phyloP scores from a whole-genome alignment of 2,888 invertebrate genomes.

The Lithophane ornitopus region DNA sequence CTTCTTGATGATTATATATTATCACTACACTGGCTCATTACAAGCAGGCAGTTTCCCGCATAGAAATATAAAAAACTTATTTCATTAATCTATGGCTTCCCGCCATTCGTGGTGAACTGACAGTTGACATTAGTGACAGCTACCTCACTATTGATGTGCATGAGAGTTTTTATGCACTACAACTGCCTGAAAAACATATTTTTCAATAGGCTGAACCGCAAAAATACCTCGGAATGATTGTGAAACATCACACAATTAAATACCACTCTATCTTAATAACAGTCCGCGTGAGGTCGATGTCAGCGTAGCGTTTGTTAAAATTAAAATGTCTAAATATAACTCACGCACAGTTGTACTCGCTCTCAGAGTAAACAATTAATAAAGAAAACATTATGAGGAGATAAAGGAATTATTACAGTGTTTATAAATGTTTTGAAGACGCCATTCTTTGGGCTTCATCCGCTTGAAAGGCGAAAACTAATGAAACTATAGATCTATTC shows the following conservation, averaged over 20 bases:
- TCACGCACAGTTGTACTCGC: slow-evolving; percentile 34
- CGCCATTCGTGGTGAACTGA: no score
- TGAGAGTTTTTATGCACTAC: neutral
- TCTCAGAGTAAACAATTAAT: slow-evolving; percentile 51
- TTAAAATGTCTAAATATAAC: slow-evolving; percentile 49
- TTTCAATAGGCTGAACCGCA: neutral
- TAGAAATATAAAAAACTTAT: no score
- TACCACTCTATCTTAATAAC: slow-evolving; percentile 33
- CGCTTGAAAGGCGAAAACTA: no score
- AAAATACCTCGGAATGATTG: neutral
- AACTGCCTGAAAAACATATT: neutral
- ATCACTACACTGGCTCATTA: no score
- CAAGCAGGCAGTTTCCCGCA: no score
- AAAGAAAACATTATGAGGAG: slow-evolving; percentile 40
- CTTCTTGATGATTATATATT: neutral
- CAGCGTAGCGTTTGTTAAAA: slow-evolving; percentile 50
- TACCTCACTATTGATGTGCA: no score
- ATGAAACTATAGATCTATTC: no score
- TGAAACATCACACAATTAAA: slow-evolving; percentile 29
- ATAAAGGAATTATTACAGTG: slow-evolving; percentile 25
- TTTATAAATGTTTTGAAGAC: slow-evolving; percentile 8
- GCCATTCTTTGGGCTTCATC: neutral
- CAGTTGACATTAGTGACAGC: no score
- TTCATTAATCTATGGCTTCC: no score
- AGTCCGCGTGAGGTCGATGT: slow-evolving; percentile 18